Conservation (phyloP, 2,888 invertebrate species). For the Apotomis capreana region DNA sequence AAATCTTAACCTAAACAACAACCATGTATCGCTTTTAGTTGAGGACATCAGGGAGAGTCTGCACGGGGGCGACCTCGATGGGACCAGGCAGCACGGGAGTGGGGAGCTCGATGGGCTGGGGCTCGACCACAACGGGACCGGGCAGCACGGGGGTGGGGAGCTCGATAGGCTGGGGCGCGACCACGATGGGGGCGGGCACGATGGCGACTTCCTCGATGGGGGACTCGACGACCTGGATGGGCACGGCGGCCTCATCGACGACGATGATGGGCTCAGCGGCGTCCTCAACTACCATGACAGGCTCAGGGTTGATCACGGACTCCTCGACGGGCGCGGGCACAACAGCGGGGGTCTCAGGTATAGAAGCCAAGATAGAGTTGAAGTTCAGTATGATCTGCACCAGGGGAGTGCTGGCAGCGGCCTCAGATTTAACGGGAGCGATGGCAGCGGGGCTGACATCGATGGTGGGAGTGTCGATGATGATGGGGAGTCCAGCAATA, state of each 20-base stretch:
- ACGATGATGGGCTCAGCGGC: slow-evolving; percentile 9
- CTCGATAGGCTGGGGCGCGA: slow-evolving; percentile 27
- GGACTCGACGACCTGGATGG: too few species aligned
- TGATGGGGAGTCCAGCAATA: too few species aligned
- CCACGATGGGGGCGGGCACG: slow-evolving; percentile 29
- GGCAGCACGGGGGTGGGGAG: slow-evolving; percentile 25
- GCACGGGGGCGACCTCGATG: slow-evolving; percentile 38
- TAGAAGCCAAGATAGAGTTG: slow-evolving; percentile 45
- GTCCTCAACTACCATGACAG: slow-evolving; percentile 8
- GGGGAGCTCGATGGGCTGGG: slow-evolving; percentile 29
- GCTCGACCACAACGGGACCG: slow-evolving; percentile 31
- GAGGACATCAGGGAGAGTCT: slow-evolving; percentile 34
- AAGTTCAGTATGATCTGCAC: slow-evolving; percentile 59
- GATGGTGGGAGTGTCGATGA: slow-evolving; percentile 23
- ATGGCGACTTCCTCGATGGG: slow-evolving; percentile 18
- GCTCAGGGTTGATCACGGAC: slow-evolving; percentile 17
- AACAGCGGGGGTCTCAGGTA: slow-evolving; percentile 43
- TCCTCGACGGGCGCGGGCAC: slow-evolving; percentile 39
- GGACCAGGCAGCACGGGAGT: slow-evolving; percentile 21
- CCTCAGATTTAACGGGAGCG: slow-evolving; percentile 41
- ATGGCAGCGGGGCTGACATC: slow-evolving; percentile 36
- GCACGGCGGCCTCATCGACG: too few species aligned
- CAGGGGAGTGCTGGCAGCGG: slow-evolving; percentile 47
- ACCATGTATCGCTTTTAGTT: slow-evolving; percentile 27
- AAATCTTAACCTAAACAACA: slow-evolving; percentile 15